Base-by-base conservation (phyloP, 2,888 invertebrate species). In the Ligdia adustata region DNA sequence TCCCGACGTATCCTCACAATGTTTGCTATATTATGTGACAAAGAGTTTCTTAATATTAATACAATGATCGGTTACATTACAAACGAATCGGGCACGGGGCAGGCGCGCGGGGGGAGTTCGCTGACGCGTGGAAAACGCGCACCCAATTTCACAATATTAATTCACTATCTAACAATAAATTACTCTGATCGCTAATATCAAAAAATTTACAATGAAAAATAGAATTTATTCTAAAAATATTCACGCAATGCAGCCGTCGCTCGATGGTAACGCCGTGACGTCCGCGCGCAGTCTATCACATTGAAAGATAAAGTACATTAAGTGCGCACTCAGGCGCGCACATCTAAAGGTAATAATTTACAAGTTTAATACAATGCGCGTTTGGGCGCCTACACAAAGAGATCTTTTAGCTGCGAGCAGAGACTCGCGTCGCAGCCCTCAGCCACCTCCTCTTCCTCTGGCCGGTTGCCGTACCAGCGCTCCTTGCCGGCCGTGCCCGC, bases 401-500 rank as follows among this genome's bases (percentile, higher is more conserved):
- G 93, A 83, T 96, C 96, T 82, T 96, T 96, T 39, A 96, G 87
- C 31, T 96, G 95, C 56, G 96, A 94, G 86, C 96, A 96, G 61
- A 96, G 92, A 16, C 95, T 94, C 27, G 95, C 93, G 66, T 96
- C 96, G 82, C 96, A 95, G 14, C 94, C 91, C 62, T 95, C 95
- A 45, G 91, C 80, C 16, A 93, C 92, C 43, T 94, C 94, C 22
- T 94, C 95, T 50, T 94, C 95, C 46, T 94, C 94, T 26, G 91
- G 91, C 72, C 93, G 93, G 60, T 85, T 87, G 6, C 90, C 79
- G 63, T 92, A 93, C 94, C 94, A 94, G 62, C 87, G 91, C 76
- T 86, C 87, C 22, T 77, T 79, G 29, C 75, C 42, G 77, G 28
- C 58, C 49, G 26, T 74, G 12, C 60, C 66, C n/a, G 60, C 40